phyloP scores from a whole-genome alignment of 2,113 vertebrate species.

The Nothobranchius kuhntae region DNA sequence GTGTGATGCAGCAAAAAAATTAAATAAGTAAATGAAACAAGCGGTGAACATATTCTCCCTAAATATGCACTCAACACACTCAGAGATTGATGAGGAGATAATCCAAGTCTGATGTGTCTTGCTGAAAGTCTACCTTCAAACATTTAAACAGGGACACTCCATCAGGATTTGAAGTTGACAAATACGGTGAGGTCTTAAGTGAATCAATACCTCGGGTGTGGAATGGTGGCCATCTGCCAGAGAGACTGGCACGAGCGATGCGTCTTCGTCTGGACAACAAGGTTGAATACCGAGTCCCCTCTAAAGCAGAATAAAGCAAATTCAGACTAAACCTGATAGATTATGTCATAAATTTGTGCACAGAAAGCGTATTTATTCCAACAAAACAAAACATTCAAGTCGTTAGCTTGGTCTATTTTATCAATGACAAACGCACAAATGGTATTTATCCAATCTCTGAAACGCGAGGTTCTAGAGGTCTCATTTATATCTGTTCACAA shows the following conservation, averaged over 20 bases:
- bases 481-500: conserved; percentile 56
- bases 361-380: not conserved
- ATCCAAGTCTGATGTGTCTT: conserved; percentile 63
- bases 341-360: conserved; percentile 10
- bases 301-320: conserved; percentile 22
- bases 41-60: conserved; percentile 36
- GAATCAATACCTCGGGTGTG: conserved; percentile 79
- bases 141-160: conserved; percentile 74
- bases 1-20: conserved; percentile 1
- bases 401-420: conserved; percentile 1
- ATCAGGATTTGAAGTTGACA: conserved; percentile 81
- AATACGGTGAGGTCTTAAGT: conserved; percentile 75
- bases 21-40: not conserved
- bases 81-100: conserved; percentile 69
- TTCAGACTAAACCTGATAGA: conserved; percentile 18
- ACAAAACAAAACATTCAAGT: not conserved
- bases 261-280: conserved; percentile 73
- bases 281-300: conserved; percentile 49
- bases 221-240: conserved; percentile 77
- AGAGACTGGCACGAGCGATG: conserved; percentile 76
- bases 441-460: conserved; percentile 9
- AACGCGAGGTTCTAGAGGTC: conserved; percentile 21
- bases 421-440: conserved; percentile 13
- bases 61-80: conserved; percentile 48
- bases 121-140: conserved; percentile 62